Percentiles rank a stretch among this genome's conserved stretches.
Evolutionary conservation across 2,797 vertebrate species (phyloP).

Genomic region (Sebastes wilsoni): DNA sequence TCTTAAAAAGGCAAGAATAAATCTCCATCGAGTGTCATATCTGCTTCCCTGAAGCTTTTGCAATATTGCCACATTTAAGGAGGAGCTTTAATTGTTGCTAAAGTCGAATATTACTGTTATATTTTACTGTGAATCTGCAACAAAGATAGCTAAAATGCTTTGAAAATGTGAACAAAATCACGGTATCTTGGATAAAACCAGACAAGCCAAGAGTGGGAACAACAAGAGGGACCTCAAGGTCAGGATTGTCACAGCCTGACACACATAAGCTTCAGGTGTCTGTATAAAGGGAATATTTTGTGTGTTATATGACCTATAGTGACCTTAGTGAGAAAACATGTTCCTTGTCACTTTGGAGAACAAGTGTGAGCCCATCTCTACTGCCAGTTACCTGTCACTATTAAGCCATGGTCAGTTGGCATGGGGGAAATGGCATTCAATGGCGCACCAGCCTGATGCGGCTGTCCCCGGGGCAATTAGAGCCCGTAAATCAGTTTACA

Average conservation of each 20-base stretch:
- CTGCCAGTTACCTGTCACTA: conserved; percentile 41
- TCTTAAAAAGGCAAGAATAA: not conserved
- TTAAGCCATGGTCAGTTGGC: conserved; percentile 25
- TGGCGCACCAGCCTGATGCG: conserved; percentile 37
- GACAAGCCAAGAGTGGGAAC: not conserved
- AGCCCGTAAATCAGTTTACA: conserved; percentile 65
- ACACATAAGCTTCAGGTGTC: not conserved
- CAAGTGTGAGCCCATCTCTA: not conserved
- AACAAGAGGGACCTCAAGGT: not conserved
- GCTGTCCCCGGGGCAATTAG: conserved; percentile 66
- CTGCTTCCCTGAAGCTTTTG: not conserved
- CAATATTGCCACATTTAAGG: not conserved
- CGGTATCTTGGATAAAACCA: not conserved
- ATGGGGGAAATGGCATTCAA: conserved; percentile 5
- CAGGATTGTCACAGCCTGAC: not conserved
- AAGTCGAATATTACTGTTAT: not conserved
- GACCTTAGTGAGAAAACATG: conserved; percentile 2
- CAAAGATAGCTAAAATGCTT: not conserved
- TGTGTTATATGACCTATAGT: not conserved
- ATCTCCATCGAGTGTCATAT: not conserved
- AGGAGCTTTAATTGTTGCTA: not conserved
- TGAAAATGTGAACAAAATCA: not conserved
- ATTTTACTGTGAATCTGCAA: not conserved
- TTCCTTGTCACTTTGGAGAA: conserved; percentile 1
- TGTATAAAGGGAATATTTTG: not conserved